Conservation (phyloP, 2,888 invertebrate species). For the Heliconius aoede region DNA sequence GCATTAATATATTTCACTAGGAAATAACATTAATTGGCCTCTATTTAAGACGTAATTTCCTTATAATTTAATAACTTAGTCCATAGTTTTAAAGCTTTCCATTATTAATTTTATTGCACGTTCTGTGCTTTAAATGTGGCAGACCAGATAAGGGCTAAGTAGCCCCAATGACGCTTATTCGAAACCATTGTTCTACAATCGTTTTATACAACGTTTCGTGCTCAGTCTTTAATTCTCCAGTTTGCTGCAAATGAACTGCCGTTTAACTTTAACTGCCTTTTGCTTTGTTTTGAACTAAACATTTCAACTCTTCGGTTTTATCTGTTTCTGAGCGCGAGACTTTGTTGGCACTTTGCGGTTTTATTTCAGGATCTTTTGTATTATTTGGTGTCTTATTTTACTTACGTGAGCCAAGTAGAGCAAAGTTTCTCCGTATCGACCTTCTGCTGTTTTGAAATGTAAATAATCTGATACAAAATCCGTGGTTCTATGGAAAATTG, state of each 20-base stretch:
- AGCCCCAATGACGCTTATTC: slow-evolving; percentile 29
- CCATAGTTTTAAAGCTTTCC: not conserved
- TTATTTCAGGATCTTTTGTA: slow-evolving; percentile 46
- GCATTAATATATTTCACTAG: not conserved
- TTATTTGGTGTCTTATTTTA: slow-evolving; percentile 45
- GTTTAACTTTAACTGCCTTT: slow-evolving; percentile 42
- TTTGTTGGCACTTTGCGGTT: slow-evolving; percentile 45
- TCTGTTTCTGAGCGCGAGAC: slow-evolving; percentile 38
- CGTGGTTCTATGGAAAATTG: slow-evolving; percentile 26
- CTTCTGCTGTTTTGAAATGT: slow-evolving; percentile 47
- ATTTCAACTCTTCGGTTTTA: slow-evolving; percentile 43
- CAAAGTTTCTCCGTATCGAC: slow-evolving; percentile 45
- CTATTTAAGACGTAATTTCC: not conserved
- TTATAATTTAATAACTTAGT: not conserved
- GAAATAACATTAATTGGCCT: not conserved
- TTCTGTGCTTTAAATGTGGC: slow-evolving; percentile 35
- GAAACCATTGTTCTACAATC: slow-evolving; percentile 35
- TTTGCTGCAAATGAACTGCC: slow-evolving; percentile 40
- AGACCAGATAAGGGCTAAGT: slow-evolving; percentile 38
- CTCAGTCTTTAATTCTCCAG: slow-evolving; percentile 43
- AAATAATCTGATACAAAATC: slow-evolving; percentile 40
- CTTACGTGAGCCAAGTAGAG: slow-evolving; percentile 44
- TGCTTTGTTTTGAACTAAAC: slow-evolving; percentile 45
- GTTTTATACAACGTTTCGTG: slow-evolving; percentile 39
- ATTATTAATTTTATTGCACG: slow-evolving; percentile 18